These are phyloP conservation scores for Toxotes jaculatrix DNA, from an alignment of 2,113 vertebrate species.

Conservation along the genomic window DNA sequence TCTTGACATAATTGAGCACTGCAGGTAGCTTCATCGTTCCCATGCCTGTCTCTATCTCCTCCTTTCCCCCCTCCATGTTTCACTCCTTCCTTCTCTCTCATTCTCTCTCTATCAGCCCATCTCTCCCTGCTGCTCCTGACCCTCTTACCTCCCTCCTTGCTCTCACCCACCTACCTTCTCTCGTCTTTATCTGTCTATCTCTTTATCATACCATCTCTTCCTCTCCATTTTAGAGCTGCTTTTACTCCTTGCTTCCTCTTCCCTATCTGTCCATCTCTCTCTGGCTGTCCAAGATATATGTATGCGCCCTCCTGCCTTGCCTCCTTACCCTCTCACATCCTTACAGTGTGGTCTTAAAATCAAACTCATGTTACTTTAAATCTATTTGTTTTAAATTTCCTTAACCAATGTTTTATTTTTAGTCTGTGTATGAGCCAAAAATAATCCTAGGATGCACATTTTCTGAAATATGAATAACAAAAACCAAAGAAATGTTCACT, in stretches of 20 bases:
- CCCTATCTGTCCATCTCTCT: conserved; percentile 59
- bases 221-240: conserved; percentile 52
- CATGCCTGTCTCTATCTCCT: conserved; percentile 5
- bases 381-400: too few relatives aligned
- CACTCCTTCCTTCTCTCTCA: not conserved
- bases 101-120: conserved; percentile 22
- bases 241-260: conserved; percentile 61
- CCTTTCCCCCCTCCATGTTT: not conserved
- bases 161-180: conserved; percentile 27
- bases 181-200: conserved; percentile 55
- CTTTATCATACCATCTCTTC: conserved; percentile 62
- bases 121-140: conserved; percentile 9
- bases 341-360: not conserved
- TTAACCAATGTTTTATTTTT: too few relatives aligned
- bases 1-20: conserved; percentile 23
- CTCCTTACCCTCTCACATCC: conserved; percentile 7
- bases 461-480: not conserved
- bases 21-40: conserved; percentile 19
- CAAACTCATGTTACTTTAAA: not conserved
- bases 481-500: not conserved
- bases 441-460: not conserved
- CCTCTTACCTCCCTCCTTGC: conserved; percentile 32
- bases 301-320: conserved; percentile 4
- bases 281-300: conserved; percentile 50
- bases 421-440: not conserved